Conservation (phyloP, 2,797 vertebrate genomes). For the Hephaestus fuliginosus region DNA sequence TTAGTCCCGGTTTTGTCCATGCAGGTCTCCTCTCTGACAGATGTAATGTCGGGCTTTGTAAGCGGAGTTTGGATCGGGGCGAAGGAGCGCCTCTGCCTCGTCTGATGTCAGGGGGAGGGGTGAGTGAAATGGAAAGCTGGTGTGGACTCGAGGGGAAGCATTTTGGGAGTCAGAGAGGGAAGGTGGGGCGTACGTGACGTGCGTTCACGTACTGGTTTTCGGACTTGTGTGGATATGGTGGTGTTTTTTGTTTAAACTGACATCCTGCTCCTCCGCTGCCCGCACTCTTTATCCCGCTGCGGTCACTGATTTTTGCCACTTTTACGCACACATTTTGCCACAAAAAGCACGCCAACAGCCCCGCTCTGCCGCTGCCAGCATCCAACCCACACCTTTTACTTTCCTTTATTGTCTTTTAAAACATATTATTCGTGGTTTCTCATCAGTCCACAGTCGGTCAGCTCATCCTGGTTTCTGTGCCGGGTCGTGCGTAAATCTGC, state of each 20-base stretch:
- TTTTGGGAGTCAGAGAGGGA: slow-evolving; percentile 35
- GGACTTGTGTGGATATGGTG: slow-evolving; percentile 29
- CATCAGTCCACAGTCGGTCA: fast-evolving
- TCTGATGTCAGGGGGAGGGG: slow-evolving; percentile 82
- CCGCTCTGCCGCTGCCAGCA: neutral
- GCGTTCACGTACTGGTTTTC: slow-evolving; percentile 4
- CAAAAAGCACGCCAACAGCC: fast-evolving
- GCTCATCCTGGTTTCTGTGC: neutral
- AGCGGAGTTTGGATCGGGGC: slow-evolving; percentile 60
- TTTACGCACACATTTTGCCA: slow-evolving; percentile 19
- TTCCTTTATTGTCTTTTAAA: no score
- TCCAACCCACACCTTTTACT: fast-evolving
- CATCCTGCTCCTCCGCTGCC: neutral
- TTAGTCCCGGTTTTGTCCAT: slow-evolving; percentile 62
- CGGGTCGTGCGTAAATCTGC: slow-evolving; percentile 33
- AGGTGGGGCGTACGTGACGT: slow-evolving; percentile 57
- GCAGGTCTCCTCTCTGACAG: slow-evolving; percentile 84
- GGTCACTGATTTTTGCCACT: neutral
- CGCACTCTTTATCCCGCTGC: neutral
- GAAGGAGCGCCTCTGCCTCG: slow-evolving; percentile 81
- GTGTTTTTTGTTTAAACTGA: neutral
- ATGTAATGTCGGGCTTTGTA: slow-evolving; percentile 81
- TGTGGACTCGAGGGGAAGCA: slow-evolving; percentile 54
- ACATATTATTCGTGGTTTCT: fast-evolving
- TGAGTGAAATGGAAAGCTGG: slow-evolving; percentile 70